Conservation (phyloP, 2,797 vertebrate species). For the Diplodus sargus region DNA sequence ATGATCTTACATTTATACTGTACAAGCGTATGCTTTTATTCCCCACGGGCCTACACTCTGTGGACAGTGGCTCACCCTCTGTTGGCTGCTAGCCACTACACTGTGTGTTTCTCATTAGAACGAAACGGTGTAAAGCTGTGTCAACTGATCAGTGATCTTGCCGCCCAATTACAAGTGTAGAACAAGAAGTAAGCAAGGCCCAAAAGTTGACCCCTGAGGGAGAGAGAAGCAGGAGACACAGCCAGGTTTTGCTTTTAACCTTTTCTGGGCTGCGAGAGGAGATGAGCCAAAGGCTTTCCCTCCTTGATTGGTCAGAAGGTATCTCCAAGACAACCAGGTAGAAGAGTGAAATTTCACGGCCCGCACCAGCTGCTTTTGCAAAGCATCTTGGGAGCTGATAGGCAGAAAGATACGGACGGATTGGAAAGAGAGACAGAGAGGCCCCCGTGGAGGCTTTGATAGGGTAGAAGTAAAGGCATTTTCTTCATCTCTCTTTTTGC, state of each 20-base stretch:
- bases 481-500: constrained; percentile 53
- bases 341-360: constrained; percentile 37
- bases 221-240: constrained; percentile 17
- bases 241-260: constrained; percentile 23
- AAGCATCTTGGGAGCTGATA: constrained; percentile 51
- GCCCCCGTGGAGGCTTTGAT: constrained; percentile 53
- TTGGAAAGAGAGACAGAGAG: constrained; percentile 32
- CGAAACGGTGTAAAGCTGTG: constrained; percentile 45
- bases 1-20: constrained; percentile 26
- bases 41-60: neutral
- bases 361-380: constrained; percentile 46
- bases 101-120: constrained; percentile 54
- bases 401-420: constrained; percentile 29
- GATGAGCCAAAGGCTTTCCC: constrained; percentile 32
- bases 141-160: constrained; percentile 51
- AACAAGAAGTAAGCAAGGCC: constrained; percentile 30
- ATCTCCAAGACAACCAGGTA: constrained; percentile 53
- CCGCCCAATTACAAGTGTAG: constrained; percentile 68
- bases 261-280: constrained; percentile 27
- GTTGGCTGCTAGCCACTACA: neutral
- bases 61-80: constrained; percentile 6
- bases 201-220: constrained; percentile 38
- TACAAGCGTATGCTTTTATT: neutral
- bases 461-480: constrained; percentile 44
- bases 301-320: constrained; percentile 55